phyloP scores from a whole-genome alignment of 1,140 invertebrate species.

The Charaxes varanes region DNA sequence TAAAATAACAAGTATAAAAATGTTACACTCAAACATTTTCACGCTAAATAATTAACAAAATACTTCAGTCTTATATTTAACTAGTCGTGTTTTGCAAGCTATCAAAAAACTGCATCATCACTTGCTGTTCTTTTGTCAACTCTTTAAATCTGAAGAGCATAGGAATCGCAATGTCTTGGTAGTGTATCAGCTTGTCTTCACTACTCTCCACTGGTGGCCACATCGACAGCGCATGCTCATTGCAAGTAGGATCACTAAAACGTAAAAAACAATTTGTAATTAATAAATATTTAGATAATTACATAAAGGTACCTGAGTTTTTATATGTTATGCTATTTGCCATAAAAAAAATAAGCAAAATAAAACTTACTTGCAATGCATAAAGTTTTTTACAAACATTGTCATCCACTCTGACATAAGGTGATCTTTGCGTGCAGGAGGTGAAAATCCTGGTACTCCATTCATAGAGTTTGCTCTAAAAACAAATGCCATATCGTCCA shows the following conservation, averaged over 20 bases:
- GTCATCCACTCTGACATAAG: constrained; percentile 39
- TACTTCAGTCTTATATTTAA: constrained; percentile 15
- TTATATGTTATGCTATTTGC: no score
- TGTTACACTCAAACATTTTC: constrained; percentile 7
- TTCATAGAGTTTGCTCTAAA: constrained; percentile 40
- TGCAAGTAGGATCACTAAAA: constrained; percentile 35
- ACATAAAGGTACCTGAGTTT: no score
- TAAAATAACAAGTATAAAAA: constrained; percentile 12
- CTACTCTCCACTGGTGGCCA: constrained; percentile 29
- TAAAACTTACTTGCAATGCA: constrained; percentile 34
- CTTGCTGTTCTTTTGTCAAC: constrained; percentile 20
- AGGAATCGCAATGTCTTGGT: constrained; percentile 31
- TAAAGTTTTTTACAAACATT: constrained; percentile 36
- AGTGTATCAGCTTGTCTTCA: constrained; percentile 10
- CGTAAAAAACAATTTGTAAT: neutral
- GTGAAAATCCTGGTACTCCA: constrained; percentile 11
- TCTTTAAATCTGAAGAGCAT: constrained; percentile 15
- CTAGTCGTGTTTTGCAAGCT: constrained; percentile 26
- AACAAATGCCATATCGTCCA: constrained; percentile 51
- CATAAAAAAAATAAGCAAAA: no score
- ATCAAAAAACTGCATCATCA: constrained; percentile 37
- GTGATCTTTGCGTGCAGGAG: constrained; percentile 16
- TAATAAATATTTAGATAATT: constrained; percentile 2
- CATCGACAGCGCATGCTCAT: constrained; percentile 9
- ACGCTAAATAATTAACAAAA: constrained; percentile 8